These are phyloP conservation scores for Orycteropus afer DNA, from an alignment of 2,113 vertebrate genomes.

Conservation along the genomic window DNA sequence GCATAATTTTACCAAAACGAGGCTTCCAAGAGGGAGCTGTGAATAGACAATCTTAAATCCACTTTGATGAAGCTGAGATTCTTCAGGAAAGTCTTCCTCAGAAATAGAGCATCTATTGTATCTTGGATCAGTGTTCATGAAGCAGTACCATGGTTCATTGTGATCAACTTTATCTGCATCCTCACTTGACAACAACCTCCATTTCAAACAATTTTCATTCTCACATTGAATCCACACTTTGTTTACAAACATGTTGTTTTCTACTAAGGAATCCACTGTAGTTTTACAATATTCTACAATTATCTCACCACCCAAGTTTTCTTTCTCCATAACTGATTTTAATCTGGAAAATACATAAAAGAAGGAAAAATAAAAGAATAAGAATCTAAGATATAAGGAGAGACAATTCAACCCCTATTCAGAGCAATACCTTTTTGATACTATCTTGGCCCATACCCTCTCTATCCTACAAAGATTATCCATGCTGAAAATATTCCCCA, in stretches of 20 bases:
- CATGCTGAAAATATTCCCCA: not conserved
- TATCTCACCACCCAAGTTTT: not conserved
- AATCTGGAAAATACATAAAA: slow-evolving; percentile 59
- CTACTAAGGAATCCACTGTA: slow-evolving; percentile 7
- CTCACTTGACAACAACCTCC: slow-evolving; percentile 71
- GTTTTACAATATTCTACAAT: not conserved
- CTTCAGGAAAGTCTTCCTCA: slow-evolving; percentile 76
- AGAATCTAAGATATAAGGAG: not conserved
- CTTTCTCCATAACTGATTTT: slow-evolving; percentile 27
- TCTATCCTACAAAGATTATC: not conserved
- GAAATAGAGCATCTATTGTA: slow-evolving; percentile 76
- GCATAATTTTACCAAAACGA: slow-evolving; percentile 79
- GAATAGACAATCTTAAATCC: slow-evolving; percentile 77
- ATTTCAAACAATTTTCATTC: slow-evolving; percentile 80
- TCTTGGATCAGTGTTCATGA: slow-evolving; percentile 72
- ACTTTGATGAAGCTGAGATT: slow-evolving; percentile 66
- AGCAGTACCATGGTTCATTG: slow-evolving; percentile 76
- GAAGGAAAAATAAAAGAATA: not conserved
- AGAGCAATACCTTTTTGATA: not conserved
- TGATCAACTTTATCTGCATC: slow-evolving; percentile 59
- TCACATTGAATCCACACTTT: slow-evolving; percentile 79
- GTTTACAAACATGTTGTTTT: slow-evolving; percentile 52
- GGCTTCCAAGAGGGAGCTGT: slow-evolving; percentile 80
- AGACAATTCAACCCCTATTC: not conserved
- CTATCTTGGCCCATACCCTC: not conserved